Conservation (phyloP, 2,888 invertebrate genomes). For the Anodontia alba region DNA sequence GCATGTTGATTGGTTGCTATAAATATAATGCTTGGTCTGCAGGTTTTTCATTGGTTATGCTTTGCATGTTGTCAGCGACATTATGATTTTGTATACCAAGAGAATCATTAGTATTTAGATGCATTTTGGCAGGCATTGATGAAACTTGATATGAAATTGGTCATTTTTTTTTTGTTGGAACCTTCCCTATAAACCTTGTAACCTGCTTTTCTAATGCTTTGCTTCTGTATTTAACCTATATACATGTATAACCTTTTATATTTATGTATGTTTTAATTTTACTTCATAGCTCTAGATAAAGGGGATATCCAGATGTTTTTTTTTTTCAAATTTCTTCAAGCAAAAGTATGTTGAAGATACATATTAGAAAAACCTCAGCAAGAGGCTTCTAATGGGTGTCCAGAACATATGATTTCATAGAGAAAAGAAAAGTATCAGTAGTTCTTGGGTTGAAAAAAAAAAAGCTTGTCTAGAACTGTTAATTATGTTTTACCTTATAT, state of each 20-base stretch:
- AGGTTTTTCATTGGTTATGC: conserved; percentile 10
- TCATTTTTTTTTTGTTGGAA: neutral
- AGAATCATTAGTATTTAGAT: neutral
- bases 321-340: too few relatives aligned
- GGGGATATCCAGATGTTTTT: too few relatives aligned
- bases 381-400: too few relatives aligned
- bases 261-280: too few relatives aligned
- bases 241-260: neutral
- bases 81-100: neutral
- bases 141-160: conserved; percentile 1
- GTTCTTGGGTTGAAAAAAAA: too few relatives aligned
- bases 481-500: too few relatives aligned
- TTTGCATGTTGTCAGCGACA: conserved; percentile 19
- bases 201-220: conserved; percentile 47
- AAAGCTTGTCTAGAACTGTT: too few relatives aligned
- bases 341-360: too few relatives aligned
- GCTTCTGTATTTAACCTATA: conserved; percentile 30
- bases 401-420: too few relatives aligned
- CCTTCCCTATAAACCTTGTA: neutral
- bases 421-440: too few relatives aligned
- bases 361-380: too few relatives aligned
- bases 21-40: conserved; percentile 30
- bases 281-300: too few relatives aligned
- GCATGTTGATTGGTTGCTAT: conserved; percentile 59
- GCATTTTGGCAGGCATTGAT: neutral